Evolutionary conservation across 2,113 vertebrate species (phyloP).

Genomic region (Eira barbara): DNA sequence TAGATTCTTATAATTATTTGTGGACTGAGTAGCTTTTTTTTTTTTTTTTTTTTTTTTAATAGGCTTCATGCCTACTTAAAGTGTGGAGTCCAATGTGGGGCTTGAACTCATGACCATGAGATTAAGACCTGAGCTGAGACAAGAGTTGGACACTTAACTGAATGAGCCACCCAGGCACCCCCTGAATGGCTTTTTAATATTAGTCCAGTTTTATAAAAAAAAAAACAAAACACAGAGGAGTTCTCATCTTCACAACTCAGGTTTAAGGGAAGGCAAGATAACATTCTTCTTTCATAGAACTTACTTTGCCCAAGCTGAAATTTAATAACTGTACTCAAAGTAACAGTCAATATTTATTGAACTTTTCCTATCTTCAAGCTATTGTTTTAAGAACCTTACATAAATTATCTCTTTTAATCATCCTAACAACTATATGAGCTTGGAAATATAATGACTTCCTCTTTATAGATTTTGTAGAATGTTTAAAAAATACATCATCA

Average conservation of each 20-base stretch:
- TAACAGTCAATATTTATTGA: background rate
- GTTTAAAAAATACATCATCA: background rate
- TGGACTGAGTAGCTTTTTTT: background rate
- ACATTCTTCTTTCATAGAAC: background rate
- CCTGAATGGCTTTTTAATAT: constrained; percentile 3
- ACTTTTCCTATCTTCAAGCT: background rate
- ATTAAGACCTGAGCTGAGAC: background rate
- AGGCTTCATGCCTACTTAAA: background rate
- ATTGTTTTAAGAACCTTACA: background rate
- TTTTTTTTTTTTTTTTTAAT: background rate
- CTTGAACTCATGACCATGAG: background rate
- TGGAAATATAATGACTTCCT: background rate
- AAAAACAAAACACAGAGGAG: background rate
- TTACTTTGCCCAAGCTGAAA: background rate
- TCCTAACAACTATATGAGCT: background rate
- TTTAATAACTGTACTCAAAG: background rate
- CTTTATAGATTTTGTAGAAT: background rate
- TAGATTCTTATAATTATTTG: background rate
- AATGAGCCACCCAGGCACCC: background rate
- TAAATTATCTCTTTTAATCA: background rate
- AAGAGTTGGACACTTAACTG: background rate
- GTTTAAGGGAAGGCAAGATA: background rate
- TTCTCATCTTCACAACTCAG: background rate
- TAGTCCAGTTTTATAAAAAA: background rate
- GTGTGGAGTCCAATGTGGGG: background rate